Percentiles rank a stretch among this genome's conserved stretches.
phyloP scores from a whole-genome alignment of 2,113 vertebrate species.

The Acanthisitta chloris region DNA sequence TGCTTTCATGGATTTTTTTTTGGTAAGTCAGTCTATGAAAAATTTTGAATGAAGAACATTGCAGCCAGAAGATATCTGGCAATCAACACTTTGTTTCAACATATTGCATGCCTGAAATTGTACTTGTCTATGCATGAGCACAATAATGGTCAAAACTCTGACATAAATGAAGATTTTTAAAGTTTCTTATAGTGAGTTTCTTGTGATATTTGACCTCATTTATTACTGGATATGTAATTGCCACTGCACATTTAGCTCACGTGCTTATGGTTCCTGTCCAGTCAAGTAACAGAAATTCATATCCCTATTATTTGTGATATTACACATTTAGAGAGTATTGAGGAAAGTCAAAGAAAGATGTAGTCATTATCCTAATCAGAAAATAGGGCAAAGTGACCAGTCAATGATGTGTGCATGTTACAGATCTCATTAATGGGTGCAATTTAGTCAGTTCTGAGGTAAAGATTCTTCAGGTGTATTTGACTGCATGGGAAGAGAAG shows the following conservation, averaged over 20 bases:
- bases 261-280: background rate
- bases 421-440: constrained; percentile 50
- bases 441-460: constrained; percentile 51
- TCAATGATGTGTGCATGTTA: background rate
- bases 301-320: constrained; percentile 38
- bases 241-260: constrained; percentile 18
- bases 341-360: constrained; percentile 24
- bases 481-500: constrained; percentile 15
- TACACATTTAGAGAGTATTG: constrained; percentile 1
- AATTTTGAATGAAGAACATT: background rate
- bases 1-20: background rate
- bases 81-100: background rate
- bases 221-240: constrained; percentile 32
- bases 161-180: background rate
- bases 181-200: background rate
- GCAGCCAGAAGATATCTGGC: background rate
- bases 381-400: constrained; percentile 47
- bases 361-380: constrained; percentile 53
- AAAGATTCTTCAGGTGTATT: constrained; percentile 58
- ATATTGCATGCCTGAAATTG: background rate
- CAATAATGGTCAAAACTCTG: background rate
- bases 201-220: constrained; percentile 21
- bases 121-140: background rate
- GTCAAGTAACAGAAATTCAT: constrained; percentile 4
- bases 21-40: background rate